phyloP scores from a whole-genome alignment of 2,113 vertebrate species.

The Oryzias javanicus region DNA sequence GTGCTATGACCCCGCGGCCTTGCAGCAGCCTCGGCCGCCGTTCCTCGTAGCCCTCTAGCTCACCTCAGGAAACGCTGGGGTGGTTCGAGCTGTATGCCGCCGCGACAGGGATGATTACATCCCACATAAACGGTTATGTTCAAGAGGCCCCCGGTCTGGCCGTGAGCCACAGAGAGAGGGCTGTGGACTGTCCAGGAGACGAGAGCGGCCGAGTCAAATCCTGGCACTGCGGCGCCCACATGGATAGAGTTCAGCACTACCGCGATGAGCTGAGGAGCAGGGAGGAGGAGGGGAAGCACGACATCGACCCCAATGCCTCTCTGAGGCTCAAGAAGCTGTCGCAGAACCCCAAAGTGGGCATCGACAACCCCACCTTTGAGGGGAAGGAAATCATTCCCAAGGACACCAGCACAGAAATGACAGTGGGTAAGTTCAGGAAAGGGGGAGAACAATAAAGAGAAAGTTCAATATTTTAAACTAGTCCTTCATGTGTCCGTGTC shows the following conservation, averaged over 20 bases:
- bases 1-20: slow-evolving; percentile 45
- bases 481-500: not conserved
- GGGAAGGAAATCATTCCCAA: slow-evolving; percentile 83
- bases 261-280: slow-evolving; percentile 89
- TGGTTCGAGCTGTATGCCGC: slow-evolving; percentile 25
- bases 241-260: slow-evolving; percentile 87
- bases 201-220: slow-evolving; percentile 68
- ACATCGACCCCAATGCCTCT: slow-evolving; percentile 88
- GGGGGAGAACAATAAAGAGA: slow-evolving; percentile 13
- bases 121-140: slow-evolving; percentile 89
- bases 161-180: slow-evolving; percentile 84
- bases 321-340: slow-evolving; percentile 90
- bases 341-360: slow-evolving; percentile 88
- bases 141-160: slow-evolving; percentile 81
- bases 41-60: slow-evolving; percentile 8
- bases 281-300: slow-evolving; percentile 86
- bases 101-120: slow-evolving; percentile 84
- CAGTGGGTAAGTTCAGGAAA: slow-evolving; percentile 48
- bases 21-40: slow-evolving; percentile 9
- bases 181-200: slow-evolving; percentile 90
- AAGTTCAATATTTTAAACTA: slow-evolving; percentile 1
- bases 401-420: slow-evolving; percentile 71
- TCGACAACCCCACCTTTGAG: slow-evolving; percentile 94
- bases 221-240: slow-evolving; percentile 80
- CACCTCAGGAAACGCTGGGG: slow-evolving; percentile 31